Base-by-base conservation (phyloP, 64 coral and sea anemone species). In the Astreopora myriophthalma region DNA sequence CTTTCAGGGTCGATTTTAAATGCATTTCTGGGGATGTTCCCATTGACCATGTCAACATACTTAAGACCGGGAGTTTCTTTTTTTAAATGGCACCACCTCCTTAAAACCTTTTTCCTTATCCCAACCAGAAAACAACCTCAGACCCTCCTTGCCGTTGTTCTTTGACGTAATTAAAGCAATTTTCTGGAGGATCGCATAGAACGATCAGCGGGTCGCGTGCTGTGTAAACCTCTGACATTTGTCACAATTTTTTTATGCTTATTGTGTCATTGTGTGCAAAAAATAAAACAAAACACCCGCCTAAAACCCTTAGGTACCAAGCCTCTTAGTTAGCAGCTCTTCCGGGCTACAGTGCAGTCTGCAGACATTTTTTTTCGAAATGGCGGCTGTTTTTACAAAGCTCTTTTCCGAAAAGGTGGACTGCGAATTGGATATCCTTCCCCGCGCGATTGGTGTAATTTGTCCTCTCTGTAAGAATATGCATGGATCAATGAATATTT, bases 1-100 rank as follows among this genome's bases (percentile, higher is more conserved):
- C 86, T 74, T 30, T 51, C 72, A 10, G 17, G 42, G 73, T 70
- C 36, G n/a, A 88, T 70, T 57, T 35, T 39, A 13, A 88, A 88
- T 24, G 86, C 33, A 55, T 74, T 71, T 67, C 46, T 70, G 31
- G 86, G 70, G 22, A 88, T 73, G 14, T 44, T 73, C 16, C 16
- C 35, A 67, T 88, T 74, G 34, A 88, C 34, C 19, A 78, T 39
- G 38, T 78, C 74, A 28, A 78, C n/a, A 14, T 78, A 78, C 17
- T 78, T 78, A 12, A 38, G 29, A 32, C 29, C 37, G 16, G 22
- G 71, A 34, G 32, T 64, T 26, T 26, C 22, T 64, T 64, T 24
- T 26, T 64, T 64, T 26, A 28, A 24, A 24, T 64, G 22, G 6
- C 24, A 64, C 61, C 61, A 64, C 24, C 24, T 64, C 20, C 20